Percentiles rank a stretch among this genome's conserved stretches.
These are phyloP conservation scores for Sturnus vulgaris DNA, from an alignment of 2,113 vertebrate species.

Conservation along the genomic window DNA sequence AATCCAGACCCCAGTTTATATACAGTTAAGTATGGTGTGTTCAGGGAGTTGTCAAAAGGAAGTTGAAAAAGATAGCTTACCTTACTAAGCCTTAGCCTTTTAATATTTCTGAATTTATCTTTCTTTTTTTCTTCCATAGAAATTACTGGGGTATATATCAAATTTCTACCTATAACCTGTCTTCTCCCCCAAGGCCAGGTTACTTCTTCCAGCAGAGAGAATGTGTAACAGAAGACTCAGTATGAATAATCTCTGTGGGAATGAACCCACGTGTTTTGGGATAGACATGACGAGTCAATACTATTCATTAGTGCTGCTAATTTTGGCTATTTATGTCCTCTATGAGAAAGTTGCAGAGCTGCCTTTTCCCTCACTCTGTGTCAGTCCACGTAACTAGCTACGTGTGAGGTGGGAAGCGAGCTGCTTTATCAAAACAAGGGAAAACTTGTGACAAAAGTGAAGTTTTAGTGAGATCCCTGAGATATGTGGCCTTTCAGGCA, in stretches of 20 bases:
- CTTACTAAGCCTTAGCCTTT: not conserved
- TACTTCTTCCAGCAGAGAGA: not conserved
- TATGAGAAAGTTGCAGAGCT: fast-evolving
- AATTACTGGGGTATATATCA: not conserved
- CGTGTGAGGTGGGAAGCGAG: not conserved
- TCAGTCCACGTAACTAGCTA: not conserved
- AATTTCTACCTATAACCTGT: not conserved
- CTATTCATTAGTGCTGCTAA: not conserved
- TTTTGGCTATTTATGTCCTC: not conserved
- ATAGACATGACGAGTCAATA: not conserved
- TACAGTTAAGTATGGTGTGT: not conserved
- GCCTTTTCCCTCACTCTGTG: not conserved
- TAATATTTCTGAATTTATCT: not conserved
- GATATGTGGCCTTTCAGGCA: not conserved
- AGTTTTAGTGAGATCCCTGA: not conserved
- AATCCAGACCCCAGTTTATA: not conserved
- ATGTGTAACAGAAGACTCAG: not conserved
- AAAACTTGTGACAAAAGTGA: not conserved
- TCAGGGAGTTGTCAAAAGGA: not conserved
- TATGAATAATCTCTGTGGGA: not conserved
- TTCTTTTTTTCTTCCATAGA: not conserved
- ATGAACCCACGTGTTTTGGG: not conserved
- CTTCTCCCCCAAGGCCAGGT: not conserved
- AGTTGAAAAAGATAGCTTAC: not conserved
- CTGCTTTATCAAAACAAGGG: not conserved